phyloP scores from a whole-genome alignment of 1,140 invertebrate genomes.

The Myzus persicae region DNA sequence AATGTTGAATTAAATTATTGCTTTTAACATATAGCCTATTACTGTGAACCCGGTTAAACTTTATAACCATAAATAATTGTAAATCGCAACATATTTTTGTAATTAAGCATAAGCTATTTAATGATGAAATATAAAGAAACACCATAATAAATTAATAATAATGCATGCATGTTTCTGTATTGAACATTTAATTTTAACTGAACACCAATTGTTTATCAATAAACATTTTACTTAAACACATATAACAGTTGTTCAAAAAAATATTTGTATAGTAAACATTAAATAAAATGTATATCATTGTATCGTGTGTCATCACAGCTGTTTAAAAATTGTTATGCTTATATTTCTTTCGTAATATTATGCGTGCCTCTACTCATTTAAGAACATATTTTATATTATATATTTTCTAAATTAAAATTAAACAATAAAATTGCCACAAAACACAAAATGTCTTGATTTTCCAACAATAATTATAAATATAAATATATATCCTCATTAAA shows the following conservation, averaged over 20 bases:
- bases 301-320: too few relatives aligned
- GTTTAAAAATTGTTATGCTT: neutral
- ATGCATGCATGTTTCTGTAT: neutral
- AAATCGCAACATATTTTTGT: neutral
- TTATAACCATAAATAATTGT: constrained; percentile 10
- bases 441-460: neutral
- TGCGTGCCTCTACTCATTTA: neutral
- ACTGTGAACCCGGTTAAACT: neutral
- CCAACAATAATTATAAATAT: neutral
- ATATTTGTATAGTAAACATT: neutral
- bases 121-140: neutral
- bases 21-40: neutral
- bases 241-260: too few relatives aligned
- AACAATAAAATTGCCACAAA: too few relatives aligned
- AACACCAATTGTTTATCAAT: neutral
- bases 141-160: neutral
- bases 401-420: neutral
- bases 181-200: neutral
- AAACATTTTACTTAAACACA: neutral
- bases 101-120: neutral
- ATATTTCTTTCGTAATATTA: neutral
- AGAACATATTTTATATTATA: neutral
- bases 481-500: too few relatives aligned
- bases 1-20: neutral
- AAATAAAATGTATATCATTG: neutral